Conservation (phyloP, 2,888 invertebrate genomes). For the Nephrocerus scutellatus region DNA sequence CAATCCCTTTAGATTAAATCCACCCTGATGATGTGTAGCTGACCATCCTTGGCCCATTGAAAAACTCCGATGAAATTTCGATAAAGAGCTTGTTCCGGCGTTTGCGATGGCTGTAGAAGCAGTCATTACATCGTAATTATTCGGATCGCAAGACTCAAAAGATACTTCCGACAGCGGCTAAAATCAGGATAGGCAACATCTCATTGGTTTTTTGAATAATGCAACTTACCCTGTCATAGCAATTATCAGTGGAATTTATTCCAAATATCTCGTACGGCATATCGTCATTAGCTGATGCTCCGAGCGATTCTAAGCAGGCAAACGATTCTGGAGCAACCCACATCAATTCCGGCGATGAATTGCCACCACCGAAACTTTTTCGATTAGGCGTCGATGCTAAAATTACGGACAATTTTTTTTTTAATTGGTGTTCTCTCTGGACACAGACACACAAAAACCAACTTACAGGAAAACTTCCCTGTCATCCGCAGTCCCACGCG, state of each 20-base stretch:
- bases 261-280: constrained; percentile 47
- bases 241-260: constrained; percentile 37
- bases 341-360: constrained; percentile 40
- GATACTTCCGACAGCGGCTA: constrained; percentile 48
- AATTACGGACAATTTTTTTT: neutral
- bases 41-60: constrained; percentile 69
- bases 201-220: neutral
- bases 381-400: constrained; percentile 35
- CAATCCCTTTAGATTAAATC: constrained; percentile 12
- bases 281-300: constrained; percentile 39
- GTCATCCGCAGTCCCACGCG: constrained; percentile 38
- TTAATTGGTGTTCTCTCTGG: constrained; percentile 2
- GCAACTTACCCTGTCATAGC: constrained; percentile 41
- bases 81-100: constrained; percentile 31
- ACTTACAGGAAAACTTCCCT: no score
- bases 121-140: constrained; percentile 40
- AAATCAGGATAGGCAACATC: neutral
- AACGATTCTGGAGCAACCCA: constrained; percentile 47
- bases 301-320: constrained; percentile 45
- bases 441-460: neutral
- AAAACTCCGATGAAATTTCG: constrained; percentile 71
- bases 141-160: constrained; percentile 45
- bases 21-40: constrained; percentile 33
- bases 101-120: constrained; percentile 28
- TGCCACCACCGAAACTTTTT: constrained; percentile 39